Evolutionary conservation across 2,113 vertebrate genomes (phyloP), one percentile per base, ranked within the genome.

Genomic region (Gavialis gangeticus): DNA sequence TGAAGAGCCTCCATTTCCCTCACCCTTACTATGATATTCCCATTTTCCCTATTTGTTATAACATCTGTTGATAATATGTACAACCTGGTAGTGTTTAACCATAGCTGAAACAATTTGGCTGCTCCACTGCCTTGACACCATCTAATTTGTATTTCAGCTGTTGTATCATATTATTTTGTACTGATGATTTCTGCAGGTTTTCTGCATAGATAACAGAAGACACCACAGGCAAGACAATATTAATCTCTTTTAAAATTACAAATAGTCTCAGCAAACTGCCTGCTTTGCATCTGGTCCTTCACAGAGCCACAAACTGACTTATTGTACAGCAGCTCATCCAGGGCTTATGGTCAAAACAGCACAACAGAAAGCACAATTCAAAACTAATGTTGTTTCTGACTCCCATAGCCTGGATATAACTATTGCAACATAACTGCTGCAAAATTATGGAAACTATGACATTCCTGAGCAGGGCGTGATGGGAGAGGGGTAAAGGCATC

Each of bases 231-330:
- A 88, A 87, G 15, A 28, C 54, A 92, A 81, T 12, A 55, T 10
- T 62, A 34, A 57, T 27, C 57, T 84, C 75, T 75, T 75, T 66
- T 75, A 55, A 78, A 64, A 30, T 87, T 34, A 46, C 46, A 46
- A 46, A 46, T 46, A 46, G 91, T 90, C 54, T 16, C 9, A 77
- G 58, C 34, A 4, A 54, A 37, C 24, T 22, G 22, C 56, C 11
- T 84, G 28, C n/a, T 94, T 92, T 87, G 60, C 54, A 83, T 89
- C 82, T 66, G 82, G 12, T 24, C 87, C 66, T 83, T 54, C 82
- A 73, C n/a, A 83, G 82, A 87, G 24, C 82, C 58, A 82, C 16
- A 89, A 67, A 46, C 37, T 22, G 46, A 25, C 46, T 27, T 71
- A 46, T 89, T 92, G 54, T 80, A 83, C 58, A 85, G 54, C 34